phyloP scores from a whole-genome alignment of 2,888 invertebrate species.

The Bombyx huttoni region DNA sequence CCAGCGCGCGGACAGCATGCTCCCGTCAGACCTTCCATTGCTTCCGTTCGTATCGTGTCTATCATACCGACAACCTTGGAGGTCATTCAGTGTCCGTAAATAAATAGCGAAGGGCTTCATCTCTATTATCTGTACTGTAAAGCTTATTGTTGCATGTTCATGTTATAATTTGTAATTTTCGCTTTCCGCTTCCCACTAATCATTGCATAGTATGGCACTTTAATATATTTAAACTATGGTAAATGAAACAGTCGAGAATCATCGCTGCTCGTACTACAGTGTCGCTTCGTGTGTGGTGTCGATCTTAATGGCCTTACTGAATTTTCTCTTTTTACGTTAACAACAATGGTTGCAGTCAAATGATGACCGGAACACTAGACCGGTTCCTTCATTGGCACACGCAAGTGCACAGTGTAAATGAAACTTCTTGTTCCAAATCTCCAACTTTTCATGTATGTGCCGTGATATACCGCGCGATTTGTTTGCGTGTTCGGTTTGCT shows the following conservation, averaged over 20 bases:
- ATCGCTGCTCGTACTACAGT: slow-evolving; percentile 59
- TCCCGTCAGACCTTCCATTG: slow-evolving; percentile 19
- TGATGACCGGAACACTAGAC: slow-evolving; percentile 57
- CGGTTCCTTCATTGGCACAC: slow-evolving; percentile 68
- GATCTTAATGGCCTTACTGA: slow-evolving; percentile 65
- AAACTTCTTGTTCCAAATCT: slow-evolving; percentile 75
- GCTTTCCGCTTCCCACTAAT: slow-evolving; percentile 51
- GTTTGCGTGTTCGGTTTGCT: slow-evolving; percentile 68
- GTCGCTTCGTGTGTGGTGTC: slow-evolving; percentile 65
- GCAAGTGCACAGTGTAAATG: slow-evolving; percentile 70
- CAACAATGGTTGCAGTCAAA: slow-evolving; percentile 47
- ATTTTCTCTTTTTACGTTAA: slow-evolving; percentile 61
- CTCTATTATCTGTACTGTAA: slow-evolving; percentile 10
- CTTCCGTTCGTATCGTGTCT: slow-evolving; percentile 1
- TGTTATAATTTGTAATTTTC: slow-evolving; percentile 23
- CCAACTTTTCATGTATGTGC: slow-evolving; percentile 67
- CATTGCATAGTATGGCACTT: slow-evolving; percentile 67
- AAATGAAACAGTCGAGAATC: slow-evolving; percentile 43
- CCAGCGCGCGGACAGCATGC: slow-evolving; percentile 24
- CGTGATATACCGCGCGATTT: slow-evolving; percentile 59
- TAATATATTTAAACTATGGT: slow-evolving; percentile 50
- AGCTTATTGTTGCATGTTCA: slow-evolving; percentile 55
- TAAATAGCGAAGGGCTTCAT: background rate
- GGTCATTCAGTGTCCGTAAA: background rate
- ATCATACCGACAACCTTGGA: background rate